phyloP scores from a whole-genome alignment of 2,888 invertebrate genomes.

The Sclerodermus sp. region DNA sequence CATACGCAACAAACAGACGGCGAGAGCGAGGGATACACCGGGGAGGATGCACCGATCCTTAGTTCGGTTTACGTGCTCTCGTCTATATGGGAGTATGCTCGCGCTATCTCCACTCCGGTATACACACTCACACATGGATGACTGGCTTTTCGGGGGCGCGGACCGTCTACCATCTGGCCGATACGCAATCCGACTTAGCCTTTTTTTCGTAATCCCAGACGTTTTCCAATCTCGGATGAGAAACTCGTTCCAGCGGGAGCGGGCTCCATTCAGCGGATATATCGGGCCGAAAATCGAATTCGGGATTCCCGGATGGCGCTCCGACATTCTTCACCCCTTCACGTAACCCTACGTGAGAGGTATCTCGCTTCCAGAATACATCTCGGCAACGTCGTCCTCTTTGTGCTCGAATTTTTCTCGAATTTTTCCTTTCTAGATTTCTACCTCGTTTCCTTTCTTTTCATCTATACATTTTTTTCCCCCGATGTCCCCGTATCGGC shows the following conservation, averaged over 20 bases:
- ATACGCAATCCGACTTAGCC: conserved; percentile 48
- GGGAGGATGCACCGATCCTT: conserved; percentile 21
- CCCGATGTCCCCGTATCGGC: neutral
- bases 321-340: conserved; percentile 23
- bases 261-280: conserved; percentile 35
- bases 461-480: neutral
- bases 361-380: neutral
- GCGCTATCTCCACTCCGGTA: too few species aligned
- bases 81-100: too few species aligned
- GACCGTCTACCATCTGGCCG: conserved; percentile 48
- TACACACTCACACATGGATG: too few species aligned
- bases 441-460: neutral
- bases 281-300: conserved; percentile 44
- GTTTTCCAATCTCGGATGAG: conserved; percentile 41
- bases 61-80: too few species aligned
- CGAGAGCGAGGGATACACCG: neutral
- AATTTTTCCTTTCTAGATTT: neutral
- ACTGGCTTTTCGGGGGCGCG: conserved; percentile 31
- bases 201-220: conserved; percentile 47
- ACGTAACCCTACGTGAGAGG: conserved; percentile 19
- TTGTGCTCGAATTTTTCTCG: conserved; percentile 19
- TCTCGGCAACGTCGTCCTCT: conserved; percentile 1
- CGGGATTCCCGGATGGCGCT: conserved; percentile 22
- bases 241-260: conserved; percentile 21
- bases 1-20: too few species aligned